phyloP scores from a whole-genome alignment of 2,113 vertebrate species.

The Strigops habroptila region DNA sequence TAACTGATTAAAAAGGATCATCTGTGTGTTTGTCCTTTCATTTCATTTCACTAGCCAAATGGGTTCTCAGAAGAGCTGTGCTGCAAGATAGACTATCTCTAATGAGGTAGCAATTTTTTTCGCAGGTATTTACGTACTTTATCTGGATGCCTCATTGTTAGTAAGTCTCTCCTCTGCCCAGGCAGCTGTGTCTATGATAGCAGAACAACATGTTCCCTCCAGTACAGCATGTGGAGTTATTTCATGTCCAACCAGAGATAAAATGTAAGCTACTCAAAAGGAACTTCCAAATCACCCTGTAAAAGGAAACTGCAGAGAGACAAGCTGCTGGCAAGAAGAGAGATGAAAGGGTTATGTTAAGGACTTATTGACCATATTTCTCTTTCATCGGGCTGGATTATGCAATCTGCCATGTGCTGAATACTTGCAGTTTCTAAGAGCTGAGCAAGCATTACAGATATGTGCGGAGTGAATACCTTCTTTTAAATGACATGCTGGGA shows the following conservation, averaged over 20 bases:
- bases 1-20: slow-evolving; percentile 5
- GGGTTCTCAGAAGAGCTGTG: background rate
- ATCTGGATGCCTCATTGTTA: slow-evolving; percentile 63
- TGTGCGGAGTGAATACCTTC: background rate
- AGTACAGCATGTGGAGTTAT: slow-evolving; percentile 56
- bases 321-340: background rate
- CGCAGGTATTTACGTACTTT: slow-evolving; percentile 58
- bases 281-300: slow-evolving; percentile 48
- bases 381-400: slow-evolving; percentile 19
- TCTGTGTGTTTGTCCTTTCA: background rate
- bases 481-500: background rate
- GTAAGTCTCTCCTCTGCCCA: slow-evolving; percentile 50
- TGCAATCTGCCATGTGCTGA: slow-evolving; percentile 30
- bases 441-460: slow-evolving; percentile 32
- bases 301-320: slow-evolving; percentile 50
- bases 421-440: slow-evolving; percentile 46
- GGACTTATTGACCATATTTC: slow-evolving; percentile 15
- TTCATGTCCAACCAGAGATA: slow-evolving; percentile 67
- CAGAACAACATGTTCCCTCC: slow-evolving; percentile 72
- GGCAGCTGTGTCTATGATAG: slow-evolving; percentile 46
- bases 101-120: slow-evolving; percentile 51
- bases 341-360: slow-evolving; percentile 34
- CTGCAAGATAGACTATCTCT: slow-evolving; percentile 47
- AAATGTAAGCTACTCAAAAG: slow-evolving; percentile 64
- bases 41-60: background rate